phyloP scores from a whole-genome alignment of 2,888 invertebrate genomes.

The Himalopsyche tibetana region DNA sequence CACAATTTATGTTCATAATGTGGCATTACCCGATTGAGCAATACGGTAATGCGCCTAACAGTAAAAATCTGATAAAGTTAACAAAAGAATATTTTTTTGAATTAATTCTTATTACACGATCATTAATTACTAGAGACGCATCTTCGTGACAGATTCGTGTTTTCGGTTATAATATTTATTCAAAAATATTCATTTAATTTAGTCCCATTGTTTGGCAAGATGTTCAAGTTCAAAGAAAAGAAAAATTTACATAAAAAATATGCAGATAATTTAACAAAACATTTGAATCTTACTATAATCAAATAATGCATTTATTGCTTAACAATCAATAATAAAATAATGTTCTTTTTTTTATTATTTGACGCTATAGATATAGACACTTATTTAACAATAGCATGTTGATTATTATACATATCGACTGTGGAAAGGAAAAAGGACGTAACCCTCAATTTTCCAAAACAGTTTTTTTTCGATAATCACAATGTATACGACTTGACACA shows the following conservation, averaged over 20 bases:
- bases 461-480: too few relatives aligned
- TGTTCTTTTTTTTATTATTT: too few relatives aligned
- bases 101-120: background rate
- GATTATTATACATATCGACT: background rate
- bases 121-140: background rate
- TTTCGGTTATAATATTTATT: background rate
- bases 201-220: too few relatives aligned
- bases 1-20: slow-evolving; percentile 61
- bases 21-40: slow-evolving; percentile 55
- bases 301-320: background rate
- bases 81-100: background rate
- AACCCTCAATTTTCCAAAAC: too few relatives aligned
- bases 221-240: too few relatives aligned
- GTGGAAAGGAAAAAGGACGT: background rate
- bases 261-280: too few relatives aligned
- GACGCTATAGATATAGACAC: too few relatives aligned
- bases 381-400: too few relatives aligned
- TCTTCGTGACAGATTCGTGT: background rate
- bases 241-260: too few relatives aligned
- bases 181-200: background rate
- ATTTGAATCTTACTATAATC: background rate
- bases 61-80: slow-evolving; percentile 6
- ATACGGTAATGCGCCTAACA: slow-evolving; percentile 41
- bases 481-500: too few relatives aligned
- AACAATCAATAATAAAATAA: background rate